Percentiles rank a stretch among this genome's conserved stretches.
Evolutionary conservation across 2,797 vertebrate genomes (phyloP).

Genomic region (Malurus splendens): DNA sequence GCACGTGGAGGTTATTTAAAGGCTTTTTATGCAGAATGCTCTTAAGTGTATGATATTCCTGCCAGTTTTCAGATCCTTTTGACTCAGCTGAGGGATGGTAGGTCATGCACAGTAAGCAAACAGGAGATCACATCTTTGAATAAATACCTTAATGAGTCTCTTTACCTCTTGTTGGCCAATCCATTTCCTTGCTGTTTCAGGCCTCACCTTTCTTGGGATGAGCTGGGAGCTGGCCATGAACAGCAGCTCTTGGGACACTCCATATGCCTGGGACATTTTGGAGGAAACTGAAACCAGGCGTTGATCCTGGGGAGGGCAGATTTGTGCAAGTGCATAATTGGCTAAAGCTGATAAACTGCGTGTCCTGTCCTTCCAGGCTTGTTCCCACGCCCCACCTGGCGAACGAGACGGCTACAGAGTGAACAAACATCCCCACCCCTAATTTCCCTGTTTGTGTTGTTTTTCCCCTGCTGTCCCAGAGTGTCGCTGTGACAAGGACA

Average conservation of each 20-base stretch:
- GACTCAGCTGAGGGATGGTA: background rate
- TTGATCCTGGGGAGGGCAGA: background rate
- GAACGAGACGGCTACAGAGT: background rate
- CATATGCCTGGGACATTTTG: background rate
- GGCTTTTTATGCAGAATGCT: background rate
- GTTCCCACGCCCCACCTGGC: background rate
- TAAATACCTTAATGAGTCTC: background rate
- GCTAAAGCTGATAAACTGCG: background rate
- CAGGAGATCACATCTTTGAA: background rate
- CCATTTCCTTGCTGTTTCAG: background rate
- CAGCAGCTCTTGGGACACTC: background rate
- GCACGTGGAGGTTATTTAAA: background rate
- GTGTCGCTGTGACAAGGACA: constrained; percentile 92
- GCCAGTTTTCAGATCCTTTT: background rate
- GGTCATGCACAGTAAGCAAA: background rate
- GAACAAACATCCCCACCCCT: background rate
- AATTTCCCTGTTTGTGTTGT: background rate
- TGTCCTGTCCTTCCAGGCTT: background rate
- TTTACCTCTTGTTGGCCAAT: background rate
- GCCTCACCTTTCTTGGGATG: background rate
- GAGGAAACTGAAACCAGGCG: background rate
- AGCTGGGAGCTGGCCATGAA: background rate
- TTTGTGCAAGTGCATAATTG: background rate
- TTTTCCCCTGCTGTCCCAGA: constrained; percentile 64
- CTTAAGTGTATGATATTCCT: background rate